A percentile compares a stretch with the other conserved stretches of the same genome.
These are phyloP conservation scores for Epistrophe grossulariae DNA, from an alignment of 2,888 invertebrate genomes.

Conservation along the genomic window DNA sequence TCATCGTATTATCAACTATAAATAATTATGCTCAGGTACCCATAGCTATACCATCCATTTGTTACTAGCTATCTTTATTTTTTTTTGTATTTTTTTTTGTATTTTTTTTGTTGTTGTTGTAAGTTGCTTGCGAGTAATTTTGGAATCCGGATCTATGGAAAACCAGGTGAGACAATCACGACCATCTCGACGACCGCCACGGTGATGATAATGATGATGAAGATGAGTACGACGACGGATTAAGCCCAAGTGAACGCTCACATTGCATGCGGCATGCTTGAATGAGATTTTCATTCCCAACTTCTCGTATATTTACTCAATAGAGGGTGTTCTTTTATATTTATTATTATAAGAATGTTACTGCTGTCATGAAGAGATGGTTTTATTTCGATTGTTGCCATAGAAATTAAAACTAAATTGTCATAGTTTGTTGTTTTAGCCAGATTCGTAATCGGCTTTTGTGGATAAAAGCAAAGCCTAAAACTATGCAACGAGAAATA, in stretches of 20 bases:
- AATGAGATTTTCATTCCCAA: slow-evolving; percentile 58
- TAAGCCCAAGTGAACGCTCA: slow-evolving; percentile 67
- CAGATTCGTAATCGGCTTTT: too few species aligned
- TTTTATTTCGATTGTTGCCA: background rate
- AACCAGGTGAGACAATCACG: slow-evolving; percentile 71
- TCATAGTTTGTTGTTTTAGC: too few species aligned
- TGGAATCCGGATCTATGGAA: slow-evolving; percentile 59
- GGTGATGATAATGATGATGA: slow-evolving; percentile 38
- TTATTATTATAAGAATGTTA: too few species aligned
- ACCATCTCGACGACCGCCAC: slow-evolving; percentile 43
- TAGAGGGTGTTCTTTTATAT: slow-evolving; percentile 22
- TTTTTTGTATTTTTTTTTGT: too few species aligned
- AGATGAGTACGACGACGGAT: slow-evolving; percentile 45
- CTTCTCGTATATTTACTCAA: background rate
- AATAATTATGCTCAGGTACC: slow-evolving; percentile 65
- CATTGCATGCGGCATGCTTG: slow-evolving; percentile 69
- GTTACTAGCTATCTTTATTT: slow-evolving; percentile 1
- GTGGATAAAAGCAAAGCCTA: background rate
- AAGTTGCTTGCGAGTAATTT: slow-evolving; percentile 40
- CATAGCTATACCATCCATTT: slow-evolving; percentile 4
- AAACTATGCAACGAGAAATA: background rate
- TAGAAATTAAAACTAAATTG: too few species aligned
- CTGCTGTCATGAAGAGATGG: too few species aligned
- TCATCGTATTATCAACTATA: slow-evolving; percentile 67
- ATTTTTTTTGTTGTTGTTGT: background rate